Percentiles rank a stretch among this genome's conserved stretches.
These are phyloP conservation scores for Neotragus pygmaeus DNA, from an alignment of 2,113 vertebrate genomes.

Conservation along the genomic window DNA sequence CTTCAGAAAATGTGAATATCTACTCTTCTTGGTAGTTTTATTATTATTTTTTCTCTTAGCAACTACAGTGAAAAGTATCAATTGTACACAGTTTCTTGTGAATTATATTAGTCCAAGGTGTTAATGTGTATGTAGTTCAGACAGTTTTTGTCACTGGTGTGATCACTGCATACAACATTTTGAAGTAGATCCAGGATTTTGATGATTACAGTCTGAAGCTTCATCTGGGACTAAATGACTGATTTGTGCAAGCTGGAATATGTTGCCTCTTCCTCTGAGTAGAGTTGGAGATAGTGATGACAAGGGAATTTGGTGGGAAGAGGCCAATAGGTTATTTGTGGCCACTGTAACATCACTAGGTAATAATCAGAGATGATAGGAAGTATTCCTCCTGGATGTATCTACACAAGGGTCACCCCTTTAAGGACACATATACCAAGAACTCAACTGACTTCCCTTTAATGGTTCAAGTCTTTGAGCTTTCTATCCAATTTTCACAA, in stretches of 20 bases:
- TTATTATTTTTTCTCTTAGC: not conserved
- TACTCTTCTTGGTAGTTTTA: not conserved
- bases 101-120: not conserved
- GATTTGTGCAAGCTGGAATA: not conserved
- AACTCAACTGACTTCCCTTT: not conserved
- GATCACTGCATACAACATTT: not conserved
- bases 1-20: not conserved
- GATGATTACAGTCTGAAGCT: not conserved
- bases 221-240: not conserved
- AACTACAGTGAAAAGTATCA: not conserved
- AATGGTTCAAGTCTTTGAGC: not conserved
- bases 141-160: not conserved
- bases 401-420: not conserved
- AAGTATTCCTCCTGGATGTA: not conserved
- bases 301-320: not conserved
- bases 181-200: not conserved
- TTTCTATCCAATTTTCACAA: not conserved
- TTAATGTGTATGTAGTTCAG: not conserved
- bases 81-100: not conserved
- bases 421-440: not conserved
- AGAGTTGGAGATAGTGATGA: not conserved
- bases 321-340: not conserved
- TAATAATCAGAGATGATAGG: not conserved
- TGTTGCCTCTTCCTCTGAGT: not conserved
- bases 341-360: not conserved